These are phyloP conservation scores for Pachypsylla venusta DNA, from an alignment of 1,140 invertebrate species.

Conservation along the genomic window DNA sequence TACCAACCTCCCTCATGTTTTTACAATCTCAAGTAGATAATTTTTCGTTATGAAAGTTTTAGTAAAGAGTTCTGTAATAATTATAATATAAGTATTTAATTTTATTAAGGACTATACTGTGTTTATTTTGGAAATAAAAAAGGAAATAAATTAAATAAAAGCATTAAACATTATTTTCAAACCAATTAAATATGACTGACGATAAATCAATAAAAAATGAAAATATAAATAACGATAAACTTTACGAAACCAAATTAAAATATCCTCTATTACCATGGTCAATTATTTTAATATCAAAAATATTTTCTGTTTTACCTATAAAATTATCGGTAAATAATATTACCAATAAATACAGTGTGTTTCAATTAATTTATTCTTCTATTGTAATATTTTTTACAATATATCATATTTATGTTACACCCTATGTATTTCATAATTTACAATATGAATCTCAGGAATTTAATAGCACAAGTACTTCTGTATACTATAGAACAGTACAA, in stretches of 20 bases:
- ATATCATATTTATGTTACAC: not conserved
- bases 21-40: too few relatives aligned
- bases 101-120: too few relatives aligned
- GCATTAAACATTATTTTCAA: too few relatives aligned
- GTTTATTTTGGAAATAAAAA: too few relatives aligned
- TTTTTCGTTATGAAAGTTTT: too few relatives aligned
- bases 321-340: not conserved
- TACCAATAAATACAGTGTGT: not conserved
- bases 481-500: not conserved
- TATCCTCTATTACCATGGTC: slow-evolving; percentile 6
- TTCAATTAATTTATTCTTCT: not conserved
- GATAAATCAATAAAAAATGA: too few relatives aligned
- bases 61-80: too few relatives aligned
- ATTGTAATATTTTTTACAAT: not conserved
- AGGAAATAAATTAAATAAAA: too few relatives aligned
- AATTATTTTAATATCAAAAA: not conserved
- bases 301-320: not conserved
- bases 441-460: not conserved
- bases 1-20: too few relatives aligned
- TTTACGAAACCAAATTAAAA: not conserved
- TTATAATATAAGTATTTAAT: too few relatives aligned
- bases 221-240: too few relatives aligned
- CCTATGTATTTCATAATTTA: not conserved
- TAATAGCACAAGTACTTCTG: not conserved
- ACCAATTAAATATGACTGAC: too few relatives aligned